Evolutionary conservation across 2,113 vertebrate genomes (phyloP).

Genomic region (Maccullochella peelii): DNA sequence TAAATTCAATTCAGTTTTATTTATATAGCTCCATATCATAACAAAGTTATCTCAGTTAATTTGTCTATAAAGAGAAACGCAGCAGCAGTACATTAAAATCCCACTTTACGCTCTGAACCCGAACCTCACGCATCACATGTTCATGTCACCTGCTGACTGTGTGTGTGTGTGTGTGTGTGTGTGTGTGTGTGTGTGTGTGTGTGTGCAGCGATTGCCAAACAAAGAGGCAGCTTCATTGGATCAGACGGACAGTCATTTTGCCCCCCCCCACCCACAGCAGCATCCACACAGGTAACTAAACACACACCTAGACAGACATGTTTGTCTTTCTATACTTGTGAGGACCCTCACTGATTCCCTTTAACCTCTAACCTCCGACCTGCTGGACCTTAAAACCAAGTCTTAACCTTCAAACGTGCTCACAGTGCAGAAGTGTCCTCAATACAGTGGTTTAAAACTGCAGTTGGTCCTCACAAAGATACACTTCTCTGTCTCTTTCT

Average conservation of each 20-base stretch:
- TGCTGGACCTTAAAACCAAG: background rate
- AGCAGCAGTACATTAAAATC: too few relatives aligned
- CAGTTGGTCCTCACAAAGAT: background rate
- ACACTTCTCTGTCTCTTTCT: too few relatives aligned
- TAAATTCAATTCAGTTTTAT: too few relatives aligned
- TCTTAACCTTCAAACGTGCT: background rate
- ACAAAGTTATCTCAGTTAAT: too few relatives aligned
- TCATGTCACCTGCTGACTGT: too few relatives aligned
- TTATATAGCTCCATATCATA: too few relatives aligned
- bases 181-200: slow-evolving; percentile 20
- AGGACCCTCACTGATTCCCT: too few relatives aligned
- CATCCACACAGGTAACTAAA: slow-evolving; percentile 30
- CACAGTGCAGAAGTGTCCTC: background rate
- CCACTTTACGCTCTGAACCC: too few relatives aligned
- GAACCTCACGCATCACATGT: too few relatives aligned
- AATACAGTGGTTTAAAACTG: background rate
- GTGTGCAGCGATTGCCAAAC: slow-evolving; percentile 62
- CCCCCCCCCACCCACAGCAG: background rate
- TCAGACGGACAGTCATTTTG: slow-evolving; percentile 64
- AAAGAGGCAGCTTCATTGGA: slow-evolving; percentile 66
- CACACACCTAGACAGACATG: background rate
- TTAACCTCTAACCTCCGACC: background rate
- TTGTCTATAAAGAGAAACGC: too few relatives aligned
- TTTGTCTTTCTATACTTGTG: background rate
- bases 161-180: too few relatives aligned